phyloP scores from a whole-genome alignment of 1,140 invertebrate genomes.

The Eulimnadia texana region DNA sequence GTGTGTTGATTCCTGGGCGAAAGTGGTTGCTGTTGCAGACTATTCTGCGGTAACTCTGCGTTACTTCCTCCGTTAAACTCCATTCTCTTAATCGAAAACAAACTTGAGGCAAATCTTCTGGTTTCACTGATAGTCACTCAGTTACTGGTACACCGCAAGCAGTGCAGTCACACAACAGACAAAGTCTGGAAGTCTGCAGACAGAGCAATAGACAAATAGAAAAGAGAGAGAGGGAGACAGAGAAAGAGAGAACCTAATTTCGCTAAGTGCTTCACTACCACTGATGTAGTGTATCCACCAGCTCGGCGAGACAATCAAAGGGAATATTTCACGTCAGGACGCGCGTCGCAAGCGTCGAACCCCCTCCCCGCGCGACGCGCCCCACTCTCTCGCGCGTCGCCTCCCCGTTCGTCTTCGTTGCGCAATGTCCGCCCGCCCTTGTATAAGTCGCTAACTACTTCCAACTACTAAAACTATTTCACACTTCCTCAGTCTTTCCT shows the following conservation, averaged over 20 bases:
- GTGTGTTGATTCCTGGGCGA: constrained; percentile 4
- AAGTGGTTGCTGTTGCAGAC: neutral
- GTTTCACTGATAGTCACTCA: no score
- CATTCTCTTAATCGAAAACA: no score
- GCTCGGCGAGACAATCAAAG: constrained; percentile 4
- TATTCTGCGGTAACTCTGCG: neutral
- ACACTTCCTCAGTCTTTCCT: neutral
- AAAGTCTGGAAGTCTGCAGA: no score
- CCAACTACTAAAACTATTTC: no score
- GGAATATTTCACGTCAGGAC: constrained; percentile 5
- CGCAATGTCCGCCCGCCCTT: no score
- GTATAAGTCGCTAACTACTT: no score
- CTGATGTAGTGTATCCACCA: constrained; percentile 1
- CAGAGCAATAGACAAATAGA: no score
- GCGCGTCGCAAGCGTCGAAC: neutral
- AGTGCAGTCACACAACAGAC: no score
- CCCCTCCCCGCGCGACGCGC: neutral
- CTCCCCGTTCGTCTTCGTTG: neutral
- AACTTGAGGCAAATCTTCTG: no score
- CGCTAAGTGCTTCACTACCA: constrained; percentile 3
- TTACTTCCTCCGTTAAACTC: neutral
- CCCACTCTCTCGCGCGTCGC: neutral
- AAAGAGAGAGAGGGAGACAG: no score
- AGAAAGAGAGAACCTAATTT: constrained; percentile 8
- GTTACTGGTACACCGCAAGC: no score